These are phyloP conservation scores for Marronus borbonicus DNA, from an alignment of 2,888 invertebrate species.

Conservation along the genomic window DNA sequence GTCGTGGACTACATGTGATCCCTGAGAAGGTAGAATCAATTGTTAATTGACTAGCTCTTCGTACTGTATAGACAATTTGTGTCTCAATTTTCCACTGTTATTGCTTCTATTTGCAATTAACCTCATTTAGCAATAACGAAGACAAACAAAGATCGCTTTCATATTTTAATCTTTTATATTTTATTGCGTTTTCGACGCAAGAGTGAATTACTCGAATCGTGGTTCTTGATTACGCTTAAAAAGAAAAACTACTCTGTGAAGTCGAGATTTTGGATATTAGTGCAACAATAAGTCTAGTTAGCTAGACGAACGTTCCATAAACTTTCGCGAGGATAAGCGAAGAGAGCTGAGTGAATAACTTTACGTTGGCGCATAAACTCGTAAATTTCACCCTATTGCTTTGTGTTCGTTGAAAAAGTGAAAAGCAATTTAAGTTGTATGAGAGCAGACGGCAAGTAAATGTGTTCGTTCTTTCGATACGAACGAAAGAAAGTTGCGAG, in stretches of 20 bases:
- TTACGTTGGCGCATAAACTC: slow-evolving; percentile 31
- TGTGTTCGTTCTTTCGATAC: slow-evolving; percentile 19
- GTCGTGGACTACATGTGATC: too few species aligned
- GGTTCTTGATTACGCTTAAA: background rate
- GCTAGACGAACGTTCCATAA: background rate
- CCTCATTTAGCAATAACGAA: too few species aligned
- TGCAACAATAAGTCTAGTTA: slow-evolving; percentile 20
- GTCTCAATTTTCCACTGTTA: too few species aligned
- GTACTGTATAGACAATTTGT: too few species aligned
- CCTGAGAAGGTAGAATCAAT: too few species aligned
- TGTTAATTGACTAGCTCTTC: too few species aligned
- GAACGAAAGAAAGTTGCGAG: slow-evolving; percentile 16
- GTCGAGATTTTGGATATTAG: background rate
- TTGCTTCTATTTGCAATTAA: too few species aligned
- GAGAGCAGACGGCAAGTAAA: slow-evolving; percentile 25
- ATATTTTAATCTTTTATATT: background rate
- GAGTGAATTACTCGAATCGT: too few species aligned
- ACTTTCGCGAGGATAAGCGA: background rate
- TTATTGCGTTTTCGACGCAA: too few species aligned
- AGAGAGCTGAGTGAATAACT: slow-evolving; percentile 5
- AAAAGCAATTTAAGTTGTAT: slow-evolving; percentile 41
- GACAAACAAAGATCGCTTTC: background rate
- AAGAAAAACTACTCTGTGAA: background rate
- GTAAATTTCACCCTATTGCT: slow-evolving; percentile 35
- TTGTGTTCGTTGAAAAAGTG: slow-evolving; percentile 17